phyloP scores from a whole-genome alignment of 2,797 vertebrate genomes.

The Pantherophis alleghaniensis region DNA sequence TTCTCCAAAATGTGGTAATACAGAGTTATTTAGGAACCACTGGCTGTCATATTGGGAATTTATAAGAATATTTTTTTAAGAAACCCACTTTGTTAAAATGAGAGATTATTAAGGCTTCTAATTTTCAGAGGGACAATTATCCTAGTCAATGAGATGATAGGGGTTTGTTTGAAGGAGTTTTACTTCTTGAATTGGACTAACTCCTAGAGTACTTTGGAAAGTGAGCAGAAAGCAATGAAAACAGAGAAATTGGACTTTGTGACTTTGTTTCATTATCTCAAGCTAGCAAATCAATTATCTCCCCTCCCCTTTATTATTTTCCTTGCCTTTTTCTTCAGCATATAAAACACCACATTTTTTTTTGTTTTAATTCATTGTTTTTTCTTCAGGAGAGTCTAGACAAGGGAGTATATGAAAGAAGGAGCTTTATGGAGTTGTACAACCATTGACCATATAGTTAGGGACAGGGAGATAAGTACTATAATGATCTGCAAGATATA shows the following conservation, averaged over 20 bases:
- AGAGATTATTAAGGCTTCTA: constrained; percentile 34
- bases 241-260: neutral
- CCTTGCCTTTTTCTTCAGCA: neutral
- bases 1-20: neutral
- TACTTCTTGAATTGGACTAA: constrained; percentile 29
- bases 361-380: neutral
- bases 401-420: neutral
- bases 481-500: neutral
- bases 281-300: neutral
- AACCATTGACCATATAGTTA: neutral
- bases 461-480: neutral
- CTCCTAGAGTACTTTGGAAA: neutral
- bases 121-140: constrained; percentile 34
- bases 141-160: constrained; percentile 47
- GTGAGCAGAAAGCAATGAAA: neutral
- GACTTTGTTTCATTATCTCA: neutral
- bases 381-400: neutral
- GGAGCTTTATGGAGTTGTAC: neutral
- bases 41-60: constrained; percentile 35
- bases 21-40: neutral
- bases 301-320: neutral
- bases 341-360: neutral
- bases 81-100: constrained; percentile 7
- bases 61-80: constrained; percentile 17
- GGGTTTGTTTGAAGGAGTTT: constrained; percentile 53